Evolutionary conservation across 2,797 vertebrate genomes (phyloP).

Genomic region (Dermochelys coriacea): DNA sequence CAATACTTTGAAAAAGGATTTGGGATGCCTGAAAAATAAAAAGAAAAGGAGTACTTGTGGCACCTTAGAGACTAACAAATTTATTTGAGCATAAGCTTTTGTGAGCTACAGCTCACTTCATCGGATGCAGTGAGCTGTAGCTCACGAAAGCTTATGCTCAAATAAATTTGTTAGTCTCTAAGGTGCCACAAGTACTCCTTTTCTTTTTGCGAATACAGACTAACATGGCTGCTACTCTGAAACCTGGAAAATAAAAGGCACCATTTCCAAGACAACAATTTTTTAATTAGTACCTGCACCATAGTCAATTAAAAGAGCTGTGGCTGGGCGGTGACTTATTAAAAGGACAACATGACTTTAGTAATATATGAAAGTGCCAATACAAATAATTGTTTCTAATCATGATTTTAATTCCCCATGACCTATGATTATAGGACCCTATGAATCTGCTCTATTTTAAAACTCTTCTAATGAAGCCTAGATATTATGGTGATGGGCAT

Average conservation of each 20-base stretch:
- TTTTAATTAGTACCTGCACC: not conserved
- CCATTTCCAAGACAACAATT: not conserved
- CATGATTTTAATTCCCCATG: not conserved
- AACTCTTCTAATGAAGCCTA: not conserved
- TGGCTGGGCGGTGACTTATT: not conserved
- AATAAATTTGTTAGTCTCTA: no score
- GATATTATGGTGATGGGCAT: not conserved
- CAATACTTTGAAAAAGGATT: not conserved
- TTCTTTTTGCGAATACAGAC: no score
- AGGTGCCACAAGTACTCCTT: no score
- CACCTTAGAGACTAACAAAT: no score
- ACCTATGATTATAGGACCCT: accelerated
- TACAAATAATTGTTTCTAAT: not conserved
- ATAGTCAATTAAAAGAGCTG: not conserved
- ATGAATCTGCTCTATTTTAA: not conserved
- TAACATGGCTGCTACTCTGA: no score
- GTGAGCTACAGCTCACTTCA: no score
- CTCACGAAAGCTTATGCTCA: no score
- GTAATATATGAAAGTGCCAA: not conserved
- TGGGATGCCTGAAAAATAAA: not conserved
- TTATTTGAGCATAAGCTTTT: no score
- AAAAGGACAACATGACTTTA: not conserved
- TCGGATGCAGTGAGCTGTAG: no score
- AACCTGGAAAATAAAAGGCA: not conserved
- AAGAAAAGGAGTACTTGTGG: no score